Percentiles rank a stretch among this genome's conserved stretches.
Evolutionary conservation across 2,113 vertebrate genomes (phyloP).

Genomic region (Notothenia rossii): DNA sequence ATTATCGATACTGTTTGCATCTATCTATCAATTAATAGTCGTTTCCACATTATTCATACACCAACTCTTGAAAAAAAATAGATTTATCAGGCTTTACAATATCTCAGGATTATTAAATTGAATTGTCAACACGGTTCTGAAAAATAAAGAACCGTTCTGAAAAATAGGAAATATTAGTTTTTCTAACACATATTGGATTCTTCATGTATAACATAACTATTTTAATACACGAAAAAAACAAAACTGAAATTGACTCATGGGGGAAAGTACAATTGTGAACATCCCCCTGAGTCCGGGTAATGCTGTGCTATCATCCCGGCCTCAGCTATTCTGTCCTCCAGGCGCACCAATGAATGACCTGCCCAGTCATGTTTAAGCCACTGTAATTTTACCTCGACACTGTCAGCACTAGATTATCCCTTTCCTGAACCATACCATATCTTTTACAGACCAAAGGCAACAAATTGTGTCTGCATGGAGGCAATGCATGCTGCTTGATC

Average conservation of each 20-base stretch:
- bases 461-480: constrained; percentile 60
- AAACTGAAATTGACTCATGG: constrained; percentile 50
- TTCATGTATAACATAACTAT: too few relatives aligned
- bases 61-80: too few relatives aligned
- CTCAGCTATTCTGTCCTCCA: constrained; percentile 63
- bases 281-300: constrained; percentile 60
- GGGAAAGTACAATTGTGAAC: constrained; percentile 43
- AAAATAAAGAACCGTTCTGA: too few relatives aligned
- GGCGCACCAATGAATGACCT: constrained; percentile 70
- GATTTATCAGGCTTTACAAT: neutral
- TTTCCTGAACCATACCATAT: constrained; percentile 61
- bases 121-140: neutral
- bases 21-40: too few relatives aligned
- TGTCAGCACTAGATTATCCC: constrained; percentile 72
- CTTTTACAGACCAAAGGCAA: constrained; percentile 52
- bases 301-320: constrained; percentile 70
- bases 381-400: constrained; percentile 72
- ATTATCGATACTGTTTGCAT: too few relatives aligned
- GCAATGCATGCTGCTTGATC: constrained; percentile 67
- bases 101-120: neutral
- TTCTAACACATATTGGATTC: too few relatives aligned
- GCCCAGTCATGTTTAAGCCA: constrained; percentile 69
- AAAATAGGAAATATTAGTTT: too few relatives aligned
- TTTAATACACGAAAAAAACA: constrained; percentile 37
- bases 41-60: too few relatives aligned